Base-by-base conservation (phyloP, 2,113 vertebrate species). In the Rhinogobius similis region DNA sequence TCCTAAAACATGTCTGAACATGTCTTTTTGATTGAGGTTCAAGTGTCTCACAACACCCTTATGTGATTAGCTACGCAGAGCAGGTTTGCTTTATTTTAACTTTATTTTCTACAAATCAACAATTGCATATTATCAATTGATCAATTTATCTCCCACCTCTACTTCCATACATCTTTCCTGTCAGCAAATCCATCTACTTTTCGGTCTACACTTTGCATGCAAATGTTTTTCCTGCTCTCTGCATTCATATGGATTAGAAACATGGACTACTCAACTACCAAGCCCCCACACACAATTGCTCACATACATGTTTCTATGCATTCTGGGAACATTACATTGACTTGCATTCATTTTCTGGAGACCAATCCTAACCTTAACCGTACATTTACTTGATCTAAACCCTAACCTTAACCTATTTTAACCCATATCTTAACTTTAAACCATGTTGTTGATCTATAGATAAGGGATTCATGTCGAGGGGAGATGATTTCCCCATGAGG, bases 201-300 rank as follows among this genome's bases (percentile, higher is more conserved):
- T 36, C 18, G 29, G 24, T 56, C 53, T 20, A 59, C 20, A 48
- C 46, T 48, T 48, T n/a, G 56, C 56, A 20, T 32, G 27, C 56
- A 59, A 36, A 32, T 41, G n/a, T 41, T 41, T 24, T n/a, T 41
- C 20, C 18, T 16, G 38, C 61, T 63, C n/a, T 41, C 20, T 29
- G 16, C 29, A 38, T 36, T 18, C 41, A 46, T 64, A 41, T 80
- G 62, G 66, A 74, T 75, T 58, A 29, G n/a, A 61, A 63, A 77
- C 76, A 76, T 44, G 66, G 67, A 79, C 77, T 78, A 69, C 29
- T 29, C 29, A 29, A 29, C 29, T 3, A 29, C 29, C 5, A 29
- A 29, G 2, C 5, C 82, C 75, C 67, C 75, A 85, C 65, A 64
- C 77, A 81, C 70, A 73, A 4, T 16, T 5, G 29, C 29, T 29